Percentiles rank a stretch among this genome's conserved stretches.
These are phyloP conservation scores for Teinopalpus imperialis DNA, from an alignment of 2,888 invertebrate genomes.

Conservation along the genomic window DNA sequence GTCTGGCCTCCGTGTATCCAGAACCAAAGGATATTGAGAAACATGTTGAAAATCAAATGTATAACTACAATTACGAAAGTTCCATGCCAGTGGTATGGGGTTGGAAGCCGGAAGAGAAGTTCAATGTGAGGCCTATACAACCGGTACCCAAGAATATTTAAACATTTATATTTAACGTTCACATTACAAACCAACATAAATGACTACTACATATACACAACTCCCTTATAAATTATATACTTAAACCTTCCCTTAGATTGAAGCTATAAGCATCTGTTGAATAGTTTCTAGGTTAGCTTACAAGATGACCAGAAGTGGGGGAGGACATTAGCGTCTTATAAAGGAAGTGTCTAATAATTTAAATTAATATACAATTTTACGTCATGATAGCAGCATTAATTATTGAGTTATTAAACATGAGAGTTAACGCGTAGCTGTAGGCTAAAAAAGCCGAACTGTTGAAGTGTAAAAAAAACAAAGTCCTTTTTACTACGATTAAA, in stretches of 20 bases:
- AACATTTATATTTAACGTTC: constrained; percentile 33
- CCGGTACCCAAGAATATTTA: constrained; percentile 75
- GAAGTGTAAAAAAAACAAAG: too few relatives aligned
- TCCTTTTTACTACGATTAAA: too few relatives aligned
- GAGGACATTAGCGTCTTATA: too few relatives aligned
- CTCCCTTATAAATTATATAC: too few relatives aligned
- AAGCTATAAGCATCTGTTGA: too few relatives aligned
- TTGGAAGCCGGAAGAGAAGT: constrained; percentile 80
- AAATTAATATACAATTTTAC: constrained; percentile 6
- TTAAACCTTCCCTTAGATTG: too few relatives aligned
- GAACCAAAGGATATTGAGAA: constrained; percentile 89
- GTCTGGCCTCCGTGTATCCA: constrained; percentile 92
- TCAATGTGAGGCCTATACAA: constrained; percentile 67
- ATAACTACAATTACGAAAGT: constrained; percentile 89
- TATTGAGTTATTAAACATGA: background rate
- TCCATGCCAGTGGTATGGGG: constrained; percentile 87
- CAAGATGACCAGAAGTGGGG: too few relatives aligned
- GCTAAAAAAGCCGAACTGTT: constrained; percentile 11
- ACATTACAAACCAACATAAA: too few relatives aligned
- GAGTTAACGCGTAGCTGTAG: constrained; percentile 12
- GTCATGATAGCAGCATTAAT: constrained; percentile 2
- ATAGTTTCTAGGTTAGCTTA: too few relatives aligned
- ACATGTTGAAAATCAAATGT: constrained; percentile 88
- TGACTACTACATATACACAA: too few relatives aligned
- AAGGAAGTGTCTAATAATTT: constrained; percentile 14